These are phyloP conservation scores for Podilymbus podiceps DNA, from an alignment of 2,113 vertebrate genomes.

Conservation along the genomic window DNA sequence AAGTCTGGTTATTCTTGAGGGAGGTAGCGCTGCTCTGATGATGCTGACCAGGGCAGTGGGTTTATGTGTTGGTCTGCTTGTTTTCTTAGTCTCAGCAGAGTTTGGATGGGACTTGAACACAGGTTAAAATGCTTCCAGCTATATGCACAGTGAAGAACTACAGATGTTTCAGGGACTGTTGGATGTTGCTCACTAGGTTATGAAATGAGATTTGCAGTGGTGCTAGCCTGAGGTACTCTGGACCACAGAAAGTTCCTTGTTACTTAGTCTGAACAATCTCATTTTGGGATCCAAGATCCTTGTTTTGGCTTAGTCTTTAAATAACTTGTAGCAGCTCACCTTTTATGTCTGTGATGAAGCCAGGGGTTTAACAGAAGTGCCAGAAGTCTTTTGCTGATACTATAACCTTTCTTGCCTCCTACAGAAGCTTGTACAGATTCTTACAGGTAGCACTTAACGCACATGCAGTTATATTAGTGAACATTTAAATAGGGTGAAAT, in stretches of 20 bases:
- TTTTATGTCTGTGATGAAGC: background rate
- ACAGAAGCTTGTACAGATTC: background rate
- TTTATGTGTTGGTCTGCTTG: background rate
- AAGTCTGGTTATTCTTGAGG: background rate
- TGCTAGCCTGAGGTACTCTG: background rate
- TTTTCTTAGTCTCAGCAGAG: background rate
- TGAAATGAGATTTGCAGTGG: background rate
- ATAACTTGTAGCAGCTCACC: background rate
- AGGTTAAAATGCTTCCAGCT: background rate
- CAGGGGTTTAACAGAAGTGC: background rate
- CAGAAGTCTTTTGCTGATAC: background rate
- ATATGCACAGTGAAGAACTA: background rate
- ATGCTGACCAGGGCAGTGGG: background rate
- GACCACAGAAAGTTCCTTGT: background rate
- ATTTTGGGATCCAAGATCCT: background rate
- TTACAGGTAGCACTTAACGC: background rate
- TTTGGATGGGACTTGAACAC: background rate
- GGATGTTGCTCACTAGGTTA: background rate
- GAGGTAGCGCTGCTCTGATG: rapidly evolving
- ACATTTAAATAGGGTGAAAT: background rate
- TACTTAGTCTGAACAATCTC: background rate
- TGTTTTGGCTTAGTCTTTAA: background rate
- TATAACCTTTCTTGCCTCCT: background rate
- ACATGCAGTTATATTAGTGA: background rate
- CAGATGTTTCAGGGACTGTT: background rate